phyloP scores from a whole-genome alignment of 2,888 invertebrate genomes.

The Helobdella robusta region DNA sequence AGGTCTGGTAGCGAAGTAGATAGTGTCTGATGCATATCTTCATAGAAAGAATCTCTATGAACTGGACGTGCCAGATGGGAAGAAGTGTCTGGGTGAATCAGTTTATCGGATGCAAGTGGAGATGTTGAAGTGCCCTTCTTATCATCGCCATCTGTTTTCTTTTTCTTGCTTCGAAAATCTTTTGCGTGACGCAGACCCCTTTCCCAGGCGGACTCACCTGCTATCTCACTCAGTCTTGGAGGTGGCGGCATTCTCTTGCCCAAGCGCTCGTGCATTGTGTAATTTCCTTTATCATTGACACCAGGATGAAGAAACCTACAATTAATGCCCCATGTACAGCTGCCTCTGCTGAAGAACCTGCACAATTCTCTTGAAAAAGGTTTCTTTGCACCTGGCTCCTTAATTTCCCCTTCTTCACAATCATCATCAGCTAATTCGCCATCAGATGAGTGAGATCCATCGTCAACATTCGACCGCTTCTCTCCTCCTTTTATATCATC shows the following conservation, averaged over 20 bases:
- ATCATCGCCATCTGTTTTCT: constrained; percentile 19
- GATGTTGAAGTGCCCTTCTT: constrained; percentile 8
- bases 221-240: constrained; percentile 14
- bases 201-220: constrained; percentile 83
- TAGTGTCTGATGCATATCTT: constrained; percentile 25
- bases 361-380: constrained; percentile 59
- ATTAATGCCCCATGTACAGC: constrained; percentile 91
- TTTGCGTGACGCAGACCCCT: constrained; percentile 86
- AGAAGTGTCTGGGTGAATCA: too few relatives aligned
- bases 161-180: constrained; percentile 54
- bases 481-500: too few relatives aligned
- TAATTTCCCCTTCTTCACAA: constrained; percentile 71
- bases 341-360: constrained; percentile 81
- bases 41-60: constrained; percentile 30
- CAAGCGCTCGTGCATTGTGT: too few relatives aligned
- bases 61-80: constrained; percentile 24
- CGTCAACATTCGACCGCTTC: too few relatives aligned
- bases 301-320: constrained; percentile 93
- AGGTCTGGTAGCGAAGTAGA: too few relatives aligned
- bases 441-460: too few relatives aligned
- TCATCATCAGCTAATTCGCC: too few relatives aligned
- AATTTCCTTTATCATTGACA: constrained; percentile 71
- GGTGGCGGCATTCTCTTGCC: constrained; percentile 23
- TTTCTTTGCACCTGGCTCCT: constrained; percentile 54
- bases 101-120: constrained; percentile 4